Evolutionary conservation across 2,888 invertebrate genomes (phyloP).

Genomic region (Lasiommata megera): DNA sequence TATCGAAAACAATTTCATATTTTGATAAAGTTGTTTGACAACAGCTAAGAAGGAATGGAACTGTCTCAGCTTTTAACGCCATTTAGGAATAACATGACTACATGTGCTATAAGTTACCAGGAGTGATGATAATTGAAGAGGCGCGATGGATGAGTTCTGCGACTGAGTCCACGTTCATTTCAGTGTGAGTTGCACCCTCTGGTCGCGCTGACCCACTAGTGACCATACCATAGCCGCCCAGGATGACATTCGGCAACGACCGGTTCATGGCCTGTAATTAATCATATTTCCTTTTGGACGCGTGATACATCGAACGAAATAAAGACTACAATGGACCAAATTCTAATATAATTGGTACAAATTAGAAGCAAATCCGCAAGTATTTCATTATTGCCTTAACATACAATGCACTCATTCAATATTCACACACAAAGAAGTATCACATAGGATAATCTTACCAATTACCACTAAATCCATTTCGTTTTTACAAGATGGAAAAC

Average conservation of each 20-base stretch:
- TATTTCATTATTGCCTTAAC: too few relatives aligned
- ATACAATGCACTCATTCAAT: too few relatives aligned
- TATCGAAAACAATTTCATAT: too few relatives aligned
- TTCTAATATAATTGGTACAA: too few relatives aligned
- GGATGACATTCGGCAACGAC: conserved; percentile 87
- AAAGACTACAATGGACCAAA: too few relatives aligned
- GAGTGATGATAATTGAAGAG: conserved; percentile 92
- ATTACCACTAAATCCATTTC: too few relatives aligned
- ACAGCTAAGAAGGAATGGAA: not conserved
- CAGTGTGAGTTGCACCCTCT: conserved; percentile 90
- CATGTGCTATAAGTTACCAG: conserved; percentile 71
- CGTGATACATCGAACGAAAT: too few relatives aligned
- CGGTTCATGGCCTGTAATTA: conserved; percentile 87
- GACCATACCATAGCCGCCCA: conserved; percentile 92
- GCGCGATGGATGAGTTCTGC: conserved; percentile 89
- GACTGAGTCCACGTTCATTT: conserved; percentile 87
- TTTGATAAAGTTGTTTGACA: not conserved
- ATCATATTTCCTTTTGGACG: not conserved
- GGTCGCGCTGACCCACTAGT: conserved; percentile 89
- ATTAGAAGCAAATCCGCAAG: too few relatives aligned
- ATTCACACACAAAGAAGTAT: too few relatives aligned
- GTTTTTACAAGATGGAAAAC: too few relatives aligned
- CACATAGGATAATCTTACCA: too few relatives aligned
- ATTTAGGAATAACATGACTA: not conserved
- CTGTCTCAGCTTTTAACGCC: not conserved